These are phyloP conservation scores for Aethes cnicana DNA, from an alignment of 2,888 invertebrate genomes.

Conservation along the genomic window DNA sequence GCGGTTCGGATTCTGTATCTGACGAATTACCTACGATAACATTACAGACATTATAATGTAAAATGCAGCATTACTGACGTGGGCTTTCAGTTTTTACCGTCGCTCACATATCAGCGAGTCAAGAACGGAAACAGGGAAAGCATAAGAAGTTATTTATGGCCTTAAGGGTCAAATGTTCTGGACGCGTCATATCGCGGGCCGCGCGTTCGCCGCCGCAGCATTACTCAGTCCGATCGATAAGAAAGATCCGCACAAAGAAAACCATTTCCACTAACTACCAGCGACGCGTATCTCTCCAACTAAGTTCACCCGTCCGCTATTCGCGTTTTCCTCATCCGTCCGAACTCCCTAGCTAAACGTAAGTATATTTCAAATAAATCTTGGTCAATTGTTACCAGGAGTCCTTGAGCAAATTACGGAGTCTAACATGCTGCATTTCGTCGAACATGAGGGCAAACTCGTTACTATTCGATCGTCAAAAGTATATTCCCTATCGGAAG, in stretches of 20 bases:
- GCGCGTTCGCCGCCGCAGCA: background rate
- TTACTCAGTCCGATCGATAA: slow-evolving; percentile 1
- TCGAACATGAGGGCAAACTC: slow-evolving; percentile 9
- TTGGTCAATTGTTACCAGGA: slow-evolving; percentile 31
- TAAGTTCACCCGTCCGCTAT: background rate
- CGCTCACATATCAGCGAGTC: background rate
- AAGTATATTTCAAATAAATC: slow-evolving; percentile 16
- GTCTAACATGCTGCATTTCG: slow-evolving; percentile 18
- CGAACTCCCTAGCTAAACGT: slow-evolving; percentile 7
- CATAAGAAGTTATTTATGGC: background rate
- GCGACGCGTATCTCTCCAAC: slow-evolving; percentile 2
- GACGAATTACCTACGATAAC: slow-evolving; percentile 62
- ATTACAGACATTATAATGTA: slow-evolving; percentile 48
- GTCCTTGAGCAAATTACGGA: slow-evolving; percentile 32
- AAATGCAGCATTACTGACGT: slow-evolving; percentile 44
- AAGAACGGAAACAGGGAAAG: background rate
- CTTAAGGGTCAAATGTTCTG: slow-evolving; percentile 1
- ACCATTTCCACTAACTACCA: slow-evolving; percentile 11
- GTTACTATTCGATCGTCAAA: slow-evolving; percentile 9
- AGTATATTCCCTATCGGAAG: slow-evolving; percentile 23
- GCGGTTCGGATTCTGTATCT: slow-evolving; percentile 55
- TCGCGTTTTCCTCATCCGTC: slow-evolving; percentile 2
- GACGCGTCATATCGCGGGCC: too few relatives aligned
- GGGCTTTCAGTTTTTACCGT: background rate
- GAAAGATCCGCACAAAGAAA: slow-evolving; percentile 15